Evolutionary conservation across 2,797 vertebrate species (phyloP).

Genomic region (Astyanax mexicanus): DNA sequence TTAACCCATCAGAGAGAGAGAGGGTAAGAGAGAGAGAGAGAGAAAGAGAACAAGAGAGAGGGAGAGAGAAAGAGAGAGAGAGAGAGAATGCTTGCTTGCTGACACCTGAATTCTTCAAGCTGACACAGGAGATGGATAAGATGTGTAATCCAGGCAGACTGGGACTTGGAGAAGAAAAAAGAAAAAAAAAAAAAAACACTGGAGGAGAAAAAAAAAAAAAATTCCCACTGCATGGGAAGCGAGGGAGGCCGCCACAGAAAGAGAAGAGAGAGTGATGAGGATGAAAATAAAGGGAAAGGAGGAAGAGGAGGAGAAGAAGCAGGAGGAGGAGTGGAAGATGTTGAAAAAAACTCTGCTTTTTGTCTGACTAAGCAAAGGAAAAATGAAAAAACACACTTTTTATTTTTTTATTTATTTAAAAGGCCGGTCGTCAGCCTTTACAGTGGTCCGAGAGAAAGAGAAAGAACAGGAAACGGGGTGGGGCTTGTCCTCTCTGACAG

Average conservation of each 20-base stretch:
- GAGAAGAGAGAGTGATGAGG: too few relatives aligned
- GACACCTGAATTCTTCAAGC: conserved; percentile 79
- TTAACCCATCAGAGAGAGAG: conserved; percentile 22
- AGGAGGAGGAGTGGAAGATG: background rate
- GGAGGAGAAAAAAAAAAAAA: conserved; percentile 68
- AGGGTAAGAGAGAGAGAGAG: conserved; percentile 16
- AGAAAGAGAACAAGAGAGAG: conserved; percentile 7
- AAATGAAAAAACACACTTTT: conserved; percentile 14
- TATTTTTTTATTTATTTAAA: too few relatives aligned
- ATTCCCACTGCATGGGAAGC: conserved; percentile 48
- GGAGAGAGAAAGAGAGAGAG: conserved; percentile 9
- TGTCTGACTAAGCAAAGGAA: conserved; percentile 24
- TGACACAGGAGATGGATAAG: conserved; percentile 77
- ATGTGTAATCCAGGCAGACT: conserved; percentile 78
- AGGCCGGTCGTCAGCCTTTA: too few relatives aligned
- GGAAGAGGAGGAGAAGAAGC: conserved; percentile 16
- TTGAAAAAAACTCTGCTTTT: conserved; percentile 16
- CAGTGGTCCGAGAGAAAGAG: too few relatives aligned
- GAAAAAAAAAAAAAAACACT: too few relatives aligned
- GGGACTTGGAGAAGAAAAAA: conserved; percentile 69
- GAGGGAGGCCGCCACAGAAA: conserved; percentile 26
- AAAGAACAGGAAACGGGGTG: too few relatives aligned
- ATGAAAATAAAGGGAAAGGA: too few relatives aligned
- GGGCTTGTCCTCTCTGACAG: too few relatives aligned
- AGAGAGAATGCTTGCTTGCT: conserved; percentile 58